A percentile compares a stretch with the other conserved stretches of the same genome.
phyloP scores from a whole-genome alignment of 2,888 invertebrate genomes.

The Drosophila affinis region DNA sequence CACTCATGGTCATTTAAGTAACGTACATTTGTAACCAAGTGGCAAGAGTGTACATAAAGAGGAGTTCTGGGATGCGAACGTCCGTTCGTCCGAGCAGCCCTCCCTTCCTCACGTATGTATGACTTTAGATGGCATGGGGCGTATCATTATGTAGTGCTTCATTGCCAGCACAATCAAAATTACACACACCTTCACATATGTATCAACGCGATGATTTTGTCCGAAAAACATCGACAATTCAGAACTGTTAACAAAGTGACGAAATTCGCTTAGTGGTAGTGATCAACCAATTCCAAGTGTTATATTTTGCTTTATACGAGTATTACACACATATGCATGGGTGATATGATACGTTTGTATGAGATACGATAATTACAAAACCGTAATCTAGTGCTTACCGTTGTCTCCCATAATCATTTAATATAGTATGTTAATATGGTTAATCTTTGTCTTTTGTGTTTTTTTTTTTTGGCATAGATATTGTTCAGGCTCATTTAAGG shows the following conservation, averaged over 20 bases:
- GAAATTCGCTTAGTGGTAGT: too few relatives aligned
- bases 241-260: too few relatives aligned
- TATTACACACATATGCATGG: too few relatives aligned
- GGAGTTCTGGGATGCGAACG: background rate
- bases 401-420: background rate
- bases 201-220: background rate
- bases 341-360: too few relatives aligned
- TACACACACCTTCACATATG: background rate
- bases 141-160: slow-evolving; percentile 45
- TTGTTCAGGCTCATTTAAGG: background rate
- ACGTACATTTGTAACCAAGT: too few relatives aligned
- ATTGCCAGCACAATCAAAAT: slow-evolving; percentile 18
- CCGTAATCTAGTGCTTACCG: background rate
- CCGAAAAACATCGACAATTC: background rate
- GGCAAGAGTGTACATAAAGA: slow-evolving; percentile 1
- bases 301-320: too few relatives aligned
- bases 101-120: slow-evolving; percentile 32
- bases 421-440: background rate
- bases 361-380: background rate
- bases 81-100: background rate
- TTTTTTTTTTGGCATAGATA: too few relatives aligned
- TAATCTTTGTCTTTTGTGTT: too few relatives aligned
- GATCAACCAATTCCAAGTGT: too few relatives aligned
- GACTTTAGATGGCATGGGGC: slow-evolving; percentile 38
- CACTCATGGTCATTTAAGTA: too few relatives aligned